These are phyloP conservation scores for Diaperis boleti DNA, from an alignment of 2,888 invertebrate species.

Conservation along the genomic window DNA sequence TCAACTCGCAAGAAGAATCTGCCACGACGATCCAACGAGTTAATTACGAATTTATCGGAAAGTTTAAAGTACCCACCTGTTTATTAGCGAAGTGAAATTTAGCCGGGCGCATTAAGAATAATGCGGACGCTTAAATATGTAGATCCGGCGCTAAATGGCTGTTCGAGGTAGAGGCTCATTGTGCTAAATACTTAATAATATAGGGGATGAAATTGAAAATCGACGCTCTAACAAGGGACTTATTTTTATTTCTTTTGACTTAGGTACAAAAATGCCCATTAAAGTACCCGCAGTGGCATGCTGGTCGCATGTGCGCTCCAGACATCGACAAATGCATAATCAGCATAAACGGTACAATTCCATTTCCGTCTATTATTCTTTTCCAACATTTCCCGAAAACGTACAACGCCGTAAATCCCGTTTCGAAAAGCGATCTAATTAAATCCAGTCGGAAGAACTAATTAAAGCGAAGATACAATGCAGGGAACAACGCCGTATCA, in stretches of 20 bases:
- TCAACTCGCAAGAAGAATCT: constrained; percentile 6
- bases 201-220: constrained; percentile 8
- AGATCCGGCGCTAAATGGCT: constrained; percentile 4
- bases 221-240: not conserved
- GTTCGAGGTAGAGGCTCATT: not conserved
- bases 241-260: too few species aligned
- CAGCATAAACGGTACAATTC: too few species aligned
- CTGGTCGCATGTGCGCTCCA: too few species aligned
- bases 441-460: constrained; percentile 13
- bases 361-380: too few species aligned
- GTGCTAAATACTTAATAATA: constrained; percentile 6
- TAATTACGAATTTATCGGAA: constrained; percentile 17
- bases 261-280: too few species aligned
- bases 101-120: constrained; percentile 2
- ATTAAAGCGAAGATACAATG: constrained; percentile 19
- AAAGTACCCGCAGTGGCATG: too few species aligned
- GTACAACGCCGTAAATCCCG: constrained; percentile 13
- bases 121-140: constrained; percentile 16
- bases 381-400: too few species aligned
- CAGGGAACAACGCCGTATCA: constrained; percentile 12
- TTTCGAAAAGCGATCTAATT: constrained; percentile 23
- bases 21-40: not conserved
- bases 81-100: constrained; percentile 16
- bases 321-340: too few species aligned
- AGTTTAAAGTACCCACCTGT: constrained; percentile 9